Base-by-base conservation (phyloP, 2,888 invertebrate species). In the Drosophila pseudotakahashii region DNA sequence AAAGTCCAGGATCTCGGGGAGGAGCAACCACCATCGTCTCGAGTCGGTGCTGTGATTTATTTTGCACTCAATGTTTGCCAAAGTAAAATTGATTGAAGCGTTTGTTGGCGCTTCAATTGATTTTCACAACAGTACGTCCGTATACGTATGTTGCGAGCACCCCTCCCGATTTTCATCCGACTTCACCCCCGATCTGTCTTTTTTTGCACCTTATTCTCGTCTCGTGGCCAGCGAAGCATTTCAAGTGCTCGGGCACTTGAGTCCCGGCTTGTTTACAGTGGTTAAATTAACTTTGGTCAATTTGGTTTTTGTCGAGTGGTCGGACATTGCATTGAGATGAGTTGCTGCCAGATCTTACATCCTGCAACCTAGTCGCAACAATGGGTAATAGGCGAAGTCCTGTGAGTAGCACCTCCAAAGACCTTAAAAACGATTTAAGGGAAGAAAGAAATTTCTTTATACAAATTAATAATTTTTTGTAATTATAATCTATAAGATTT, bases 71-170 rank as follows among this genome's bases (percentile, higher is more conserved):
- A 76, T 87, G 85, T 88, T 84, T 85, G 85, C 88, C 70, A 83
- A 84, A 89, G 89, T 79, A 79, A 85, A 85, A 89, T 85, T 89
- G 85, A 85, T 85, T 89, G 85, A 87, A 87, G 89, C 84, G 84
- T 85, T 88, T 88, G 85, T 81, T 79, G 85, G 86, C 73, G 76
- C 71, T 70, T 77, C 84, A 85, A 85, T 85, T 85, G 85, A 86
- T 85, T 88, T 84, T 64, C 71, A 70, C 68, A 57, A 64, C 69
- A 52, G 54, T 47, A 57, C 62, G 48, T 59, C 55, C 62, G 42
- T 59, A 60, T 41, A 58, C 61, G 36, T 52, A 54, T 60, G 59
- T 48, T 53, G 32, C 45, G 39, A n/a, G 36, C 37, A 14, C 16
- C 13, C 23, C 9, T n/a, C 26, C 26, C 14, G 13, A 10, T 39